Conservation (phyloP, 2,797 vertebrate genomes). For the Phylloscopus collybita region DNA sequence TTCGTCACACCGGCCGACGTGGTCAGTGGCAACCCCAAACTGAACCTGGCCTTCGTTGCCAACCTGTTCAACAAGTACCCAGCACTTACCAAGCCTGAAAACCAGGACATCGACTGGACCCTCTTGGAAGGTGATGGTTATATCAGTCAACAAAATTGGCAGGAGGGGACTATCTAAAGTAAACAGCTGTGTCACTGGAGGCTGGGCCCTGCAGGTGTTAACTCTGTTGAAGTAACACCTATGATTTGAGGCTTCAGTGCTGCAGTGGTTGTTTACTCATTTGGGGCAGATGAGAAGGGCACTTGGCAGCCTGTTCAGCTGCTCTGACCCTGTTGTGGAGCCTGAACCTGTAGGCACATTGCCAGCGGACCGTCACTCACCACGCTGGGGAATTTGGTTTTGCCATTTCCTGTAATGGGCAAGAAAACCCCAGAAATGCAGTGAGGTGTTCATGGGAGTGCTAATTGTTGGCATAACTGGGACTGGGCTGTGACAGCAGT, state of each 20-base stretch:
- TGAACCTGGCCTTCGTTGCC: conserved; percentile 96
- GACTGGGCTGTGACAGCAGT: not conserved
- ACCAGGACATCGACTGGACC: conserved; percentile 92
- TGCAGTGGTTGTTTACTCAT: not conserved
- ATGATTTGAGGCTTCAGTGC: not conserved
- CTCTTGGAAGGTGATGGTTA: conserved; percentile 84
- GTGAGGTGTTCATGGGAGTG: accelerated
- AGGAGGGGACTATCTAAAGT: not conserved
- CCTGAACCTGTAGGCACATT: not conserved
- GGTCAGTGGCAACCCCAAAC: conserved; percentile 90
- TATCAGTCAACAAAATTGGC: not conserved
- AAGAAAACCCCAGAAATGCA: not conserved
- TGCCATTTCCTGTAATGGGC: not conserved
- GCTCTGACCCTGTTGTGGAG: not conserved
- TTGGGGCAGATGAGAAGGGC: not conserved
- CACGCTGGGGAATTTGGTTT: not conserved
- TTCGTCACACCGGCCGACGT: conserved; percentile 92
- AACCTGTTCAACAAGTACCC: conserved; percentile 98
- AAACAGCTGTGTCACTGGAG: not conserved
- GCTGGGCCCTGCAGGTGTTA: not conserved
- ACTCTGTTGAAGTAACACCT: not conserved
- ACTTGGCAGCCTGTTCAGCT: not conserved
- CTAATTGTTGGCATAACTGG: not conserved
- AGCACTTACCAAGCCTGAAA: conserved; percentile 91
- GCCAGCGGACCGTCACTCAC: accelerated